phyloP scores from a whole-genome alignment of 2,797 vertebrate species.

The Notamacropus eugenii region DNA sequence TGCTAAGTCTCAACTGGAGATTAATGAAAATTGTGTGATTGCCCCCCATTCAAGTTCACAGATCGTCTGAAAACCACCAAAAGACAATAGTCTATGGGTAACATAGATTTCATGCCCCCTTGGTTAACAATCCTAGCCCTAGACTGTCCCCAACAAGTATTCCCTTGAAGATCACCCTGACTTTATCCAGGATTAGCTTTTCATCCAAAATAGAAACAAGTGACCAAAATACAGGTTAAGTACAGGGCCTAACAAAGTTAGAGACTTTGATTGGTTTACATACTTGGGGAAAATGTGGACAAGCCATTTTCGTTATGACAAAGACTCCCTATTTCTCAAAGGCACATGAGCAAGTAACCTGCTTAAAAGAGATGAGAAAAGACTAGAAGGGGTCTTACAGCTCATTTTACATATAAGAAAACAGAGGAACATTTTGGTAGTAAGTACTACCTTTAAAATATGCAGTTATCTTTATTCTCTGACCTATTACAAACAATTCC shows the following conservation, averaged over 20 bases:
- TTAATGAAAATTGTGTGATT: not conserved
- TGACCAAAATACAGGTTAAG: not conserved
- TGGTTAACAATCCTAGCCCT: not conserved
- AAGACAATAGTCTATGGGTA: not conserved
- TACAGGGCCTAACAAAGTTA: not conserved
- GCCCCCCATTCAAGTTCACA: not conserved
- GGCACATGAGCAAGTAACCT: not conserved
- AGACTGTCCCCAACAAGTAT: not conserved
- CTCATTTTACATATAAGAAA: not conserved
- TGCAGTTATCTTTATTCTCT: not conserved
- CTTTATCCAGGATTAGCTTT: conserved; percentile 32
- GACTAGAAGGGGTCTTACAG: not conserved
- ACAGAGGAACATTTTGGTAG: not conserved
- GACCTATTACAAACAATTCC: not conserved
- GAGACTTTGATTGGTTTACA: not conserved
- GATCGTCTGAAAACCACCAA: not conserved
- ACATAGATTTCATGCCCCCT: not conserved
- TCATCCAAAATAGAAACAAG: conserved; percentile 7
- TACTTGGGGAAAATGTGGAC: not conserved
- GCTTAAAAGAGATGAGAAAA: not conserved
- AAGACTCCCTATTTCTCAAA: conserved; percentile 8
- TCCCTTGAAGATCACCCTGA: not conserved
- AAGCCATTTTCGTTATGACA: conserved; percentile 27
- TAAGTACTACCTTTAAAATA: conserved; percentile 4
- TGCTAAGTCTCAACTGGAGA: not conserved